These are phyloP conservation scores for Motacilla tschutschensis DNA, from an alignment of 2,113 vertebrate genomes.

Conservation along the genomic window DNA sequence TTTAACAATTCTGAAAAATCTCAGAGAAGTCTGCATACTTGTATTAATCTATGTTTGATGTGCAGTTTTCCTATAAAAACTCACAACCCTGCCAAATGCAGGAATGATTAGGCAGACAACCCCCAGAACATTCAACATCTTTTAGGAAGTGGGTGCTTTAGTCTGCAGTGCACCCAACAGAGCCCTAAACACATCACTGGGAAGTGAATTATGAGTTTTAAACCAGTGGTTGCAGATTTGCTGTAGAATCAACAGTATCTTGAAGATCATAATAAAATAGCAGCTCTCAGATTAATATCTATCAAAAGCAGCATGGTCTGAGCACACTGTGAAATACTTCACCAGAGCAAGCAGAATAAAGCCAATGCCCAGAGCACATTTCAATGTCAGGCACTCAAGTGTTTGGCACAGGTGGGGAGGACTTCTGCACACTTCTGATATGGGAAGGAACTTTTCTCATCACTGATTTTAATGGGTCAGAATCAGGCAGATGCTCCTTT, in stretches of 20 bases:
- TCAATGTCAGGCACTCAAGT: not conserved
- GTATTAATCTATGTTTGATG: not conserved
- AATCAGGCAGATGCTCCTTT: not conserved
- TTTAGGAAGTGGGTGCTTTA: not conserved
- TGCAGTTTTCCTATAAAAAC: not conserved
- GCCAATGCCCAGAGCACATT: not conserved
- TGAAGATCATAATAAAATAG: not conserved
- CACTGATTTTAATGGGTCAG: not conserved
- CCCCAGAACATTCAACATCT: not conserved
- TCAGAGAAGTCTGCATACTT: not conserved
- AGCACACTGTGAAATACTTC: not conserved
- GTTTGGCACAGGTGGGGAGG: not conserved
- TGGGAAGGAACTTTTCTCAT: not conserved
- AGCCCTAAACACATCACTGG: not conserved
- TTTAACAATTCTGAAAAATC: not conserved
- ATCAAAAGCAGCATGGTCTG: not conserved
- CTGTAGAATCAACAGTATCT: not conserved
- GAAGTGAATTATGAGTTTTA: not conserved
- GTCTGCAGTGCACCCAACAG: not conserved
- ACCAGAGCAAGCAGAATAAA: not conserved
- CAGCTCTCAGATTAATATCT: not conserved
- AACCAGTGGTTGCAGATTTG: not conserved
- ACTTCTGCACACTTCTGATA: not conserved
- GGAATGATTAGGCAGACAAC: accelerated
- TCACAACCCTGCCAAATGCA: not conserved